phyloP scores from a whole-genome alignment of 2,797 vertebrate genomes.

The Periophthalmus magnuspinnatus region DNA sequence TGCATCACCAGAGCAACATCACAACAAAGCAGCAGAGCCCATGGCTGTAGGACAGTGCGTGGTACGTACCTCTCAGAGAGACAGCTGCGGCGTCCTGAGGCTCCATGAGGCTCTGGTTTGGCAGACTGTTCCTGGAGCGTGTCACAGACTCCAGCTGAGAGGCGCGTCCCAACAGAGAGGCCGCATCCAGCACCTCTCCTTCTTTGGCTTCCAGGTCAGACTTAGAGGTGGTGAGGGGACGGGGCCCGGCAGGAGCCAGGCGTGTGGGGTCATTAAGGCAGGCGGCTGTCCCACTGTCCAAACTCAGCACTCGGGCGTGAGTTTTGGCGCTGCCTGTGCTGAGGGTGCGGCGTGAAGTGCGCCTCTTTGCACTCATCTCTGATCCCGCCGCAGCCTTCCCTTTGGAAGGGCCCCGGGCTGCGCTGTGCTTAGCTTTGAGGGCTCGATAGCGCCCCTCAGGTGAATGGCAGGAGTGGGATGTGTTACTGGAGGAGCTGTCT shows the following conservation, averaged over 20 bases:
- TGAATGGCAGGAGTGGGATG: conserved; percentile 91
- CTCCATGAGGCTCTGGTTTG: conserved; percentile 90
- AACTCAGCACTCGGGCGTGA: conserved; percentile 91
- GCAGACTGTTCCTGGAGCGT: conserved; percentile 96
- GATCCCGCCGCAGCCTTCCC: conserved; percentile 68
- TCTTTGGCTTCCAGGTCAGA: conserved; percentile 99
- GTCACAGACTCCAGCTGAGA: conserved; percentile 98
- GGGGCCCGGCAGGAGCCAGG: conserved; percentile 85
- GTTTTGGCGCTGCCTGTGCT: conserved; percentile 90
- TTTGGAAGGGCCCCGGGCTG: conserved; percentile 53
- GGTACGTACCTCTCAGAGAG: conserved; percentile 79
- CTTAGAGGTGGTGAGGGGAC: conserved; percentile 96
- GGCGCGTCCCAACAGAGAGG: conserved; percentile 93
- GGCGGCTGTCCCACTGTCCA: conserved; percentile 93
- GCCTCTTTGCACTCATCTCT: conserved; percentile 79
- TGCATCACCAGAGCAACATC: conserved; percentile 1
- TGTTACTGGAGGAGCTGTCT: conserved; percentile 92
- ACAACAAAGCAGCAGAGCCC: conserved; percentile 9
- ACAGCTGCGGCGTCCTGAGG: conserved; percentile 84
- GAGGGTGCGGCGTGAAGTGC: conserved; percentile 85
- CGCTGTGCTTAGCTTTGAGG: conserved; percentile 84
- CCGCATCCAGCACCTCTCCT: conserved; percentile 96
- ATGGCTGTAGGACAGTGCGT: conserved; percentile 25
- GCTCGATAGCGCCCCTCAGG: conserved; percentile 86
- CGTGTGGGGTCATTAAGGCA: conserved; percentile 91